Evolutionary conservation across 2,797 vertebrate species (phyloP).

Genomic region (Alosa sapidissima): DNA sequence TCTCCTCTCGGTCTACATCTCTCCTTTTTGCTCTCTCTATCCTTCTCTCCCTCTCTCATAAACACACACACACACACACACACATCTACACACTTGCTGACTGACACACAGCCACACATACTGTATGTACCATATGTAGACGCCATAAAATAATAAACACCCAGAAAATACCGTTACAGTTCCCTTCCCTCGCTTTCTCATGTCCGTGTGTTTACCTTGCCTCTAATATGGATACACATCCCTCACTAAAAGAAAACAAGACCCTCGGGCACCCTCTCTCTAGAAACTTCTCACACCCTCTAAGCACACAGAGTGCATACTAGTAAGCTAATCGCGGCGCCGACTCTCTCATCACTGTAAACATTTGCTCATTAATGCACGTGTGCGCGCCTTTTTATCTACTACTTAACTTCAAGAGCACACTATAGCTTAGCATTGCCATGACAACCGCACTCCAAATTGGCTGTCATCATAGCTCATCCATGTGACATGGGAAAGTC

Average conservation of each 20-base stretch:
- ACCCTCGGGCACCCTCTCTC: not conserved
- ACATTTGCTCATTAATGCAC: not conserved
- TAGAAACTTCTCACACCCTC: not conserved
- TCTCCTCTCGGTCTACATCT: slow-evolving; percentile 17
- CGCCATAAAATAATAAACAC: not conserved
- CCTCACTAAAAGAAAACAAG: slow-evolving; percentile 1
- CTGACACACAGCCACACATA: not conserved
- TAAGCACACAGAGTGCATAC: slow-evolving; percentile 28
- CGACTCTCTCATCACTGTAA: not conserved
- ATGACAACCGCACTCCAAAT: not conserved
- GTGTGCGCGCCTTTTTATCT: not conserved
- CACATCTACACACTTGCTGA: slow-evolving; percentile 27
- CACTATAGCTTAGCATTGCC: slow-evolving; percentile 19
- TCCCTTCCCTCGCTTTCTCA: slow-evolving; percentile 3
- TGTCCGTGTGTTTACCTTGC: slow-evolving; percentile 16
- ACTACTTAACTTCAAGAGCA: not conserved
- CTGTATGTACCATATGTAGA: not conserved
- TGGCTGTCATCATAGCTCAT: slow-evolving; percentile 10
- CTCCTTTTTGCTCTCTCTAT: slow-evolving; percentile 28
- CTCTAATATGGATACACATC: slow-evolving; percentile 5
- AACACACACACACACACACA: slow-evolving; percentile 33
- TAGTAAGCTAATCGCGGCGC: not conserved
- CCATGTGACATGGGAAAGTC: not conserved
- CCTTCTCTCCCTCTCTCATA: slow-evolving; percentile 32
- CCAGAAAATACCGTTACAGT: not conserved